phyloP scores from a whole-genome alignment of 1,140 invertebrate species.

The Drosophila hydei region DNA sequence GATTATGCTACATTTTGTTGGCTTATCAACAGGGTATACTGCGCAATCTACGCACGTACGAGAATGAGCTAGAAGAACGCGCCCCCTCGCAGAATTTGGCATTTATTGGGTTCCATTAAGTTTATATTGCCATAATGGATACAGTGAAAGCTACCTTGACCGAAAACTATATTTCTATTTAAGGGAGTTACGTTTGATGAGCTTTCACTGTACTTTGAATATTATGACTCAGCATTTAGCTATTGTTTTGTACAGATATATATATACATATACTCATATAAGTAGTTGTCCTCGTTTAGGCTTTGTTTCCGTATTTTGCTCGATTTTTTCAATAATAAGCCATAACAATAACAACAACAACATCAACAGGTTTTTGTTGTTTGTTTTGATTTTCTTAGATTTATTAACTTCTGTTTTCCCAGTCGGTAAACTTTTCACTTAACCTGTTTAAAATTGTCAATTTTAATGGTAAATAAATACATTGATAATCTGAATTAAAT shows the following conservation, averaged over 20 bases:
- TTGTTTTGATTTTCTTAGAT: conserved; percentile 3
- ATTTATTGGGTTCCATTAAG: not conserved
- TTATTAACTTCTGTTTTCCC: conserved; percentile 16
- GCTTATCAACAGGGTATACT: conserved; percentile 20
- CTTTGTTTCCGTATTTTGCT: conserved; percentile 56
- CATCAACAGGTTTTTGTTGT: conserved; percentile 15
- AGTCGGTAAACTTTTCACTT: conserved; percentile 31
- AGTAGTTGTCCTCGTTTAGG: conserved; percentile 57
- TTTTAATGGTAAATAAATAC: conserved; percentile 29
- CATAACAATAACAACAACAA: conserved; percentile 35
- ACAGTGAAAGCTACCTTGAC: not conserved
- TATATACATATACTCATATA: too few relatives aligned
- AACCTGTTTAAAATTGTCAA: conserved; percentile 15
- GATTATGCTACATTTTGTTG: conserved; percentile 34
- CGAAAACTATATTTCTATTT: not conserved
- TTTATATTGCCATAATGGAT: too few relatives aligned
- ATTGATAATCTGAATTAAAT: not conserved
- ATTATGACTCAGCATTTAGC: conserved; percentile 18
- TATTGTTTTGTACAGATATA: not conserved
- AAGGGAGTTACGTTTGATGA: not conserved
- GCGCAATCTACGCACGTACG: conserved; percentile 4
- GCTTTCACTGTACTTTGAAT: not conserved
- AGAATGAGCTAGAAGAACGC: conserved; percentile 7
- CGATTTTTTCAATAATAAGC: conserved; percentile 26
- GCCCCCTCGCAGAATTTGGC: conserved; percentile 7